phyloP scores from a whole-genome alignment of 2,888 invertebrate species.

The Thecophora atra region DNA sequence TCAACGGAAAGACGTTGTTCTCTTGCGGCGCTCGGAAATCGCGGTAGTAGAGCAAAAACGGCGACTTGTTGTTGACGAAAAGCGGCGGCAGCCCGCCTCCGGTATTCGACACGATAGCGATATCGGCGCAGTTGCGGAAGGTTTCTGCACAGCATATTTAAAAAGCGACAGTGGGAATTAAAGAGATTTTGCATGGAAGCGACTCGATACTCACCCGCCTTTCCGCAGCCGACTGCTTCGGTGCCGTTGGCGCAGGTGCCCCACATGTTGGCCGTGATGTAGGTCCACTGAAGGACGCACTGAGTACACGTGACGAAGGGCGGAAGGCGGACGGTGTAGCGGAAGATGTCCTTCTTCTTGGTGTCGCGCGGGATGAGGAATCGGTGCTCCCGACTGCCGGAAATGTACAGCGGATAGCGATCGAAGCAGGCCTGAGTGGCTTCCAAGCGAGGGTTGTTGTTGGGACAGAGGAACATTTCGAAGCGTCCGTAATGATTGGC shows the following conservation, averaged over 20 bases:
- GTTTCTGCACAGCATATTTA: constrained; percentile 70
- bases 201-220: constrained; percentile 68
- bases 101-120: constrained; percentile 82
- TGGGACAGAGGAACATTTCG: constrained; percentile 85
- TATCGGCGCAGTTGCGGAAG: constrained; percentile 90
- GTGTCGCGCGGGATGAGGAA: constrained; percentile 79
- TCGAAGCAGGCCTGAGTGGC: constrained; percentile 87
- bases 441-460: constrained; percentile 80
- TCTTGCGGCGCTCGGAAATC: constrained; percentile 73
- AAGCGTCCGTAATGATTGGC: constrained; percentile 91
- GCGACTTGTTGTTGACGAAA: constrained; percentile 75
- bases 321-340: constrained; percentile 81
- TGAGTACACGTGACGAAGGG: constrained; percentile 86
- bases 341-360: constrained; percentile 73
- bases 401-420: constrained; percentile 78
- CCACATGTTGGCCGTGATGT: constrained; percentile 90
- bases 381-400: constrained; percentile 76
- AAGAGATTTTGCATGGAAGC: background rate
- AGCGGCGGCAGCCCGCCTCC: constrained; percentile 78
- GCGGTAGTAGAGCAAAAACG: constrained; percentile 80
- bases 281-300: constrained; percentile 93
- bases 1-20: constrained; percentile 76
- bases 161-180: background rate
- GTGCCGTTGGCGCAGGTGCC: constrained; percentile 87
- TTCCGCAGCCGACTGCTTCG: constrained; percentile 88